Conservation (phyloP, 2,797 vertebrate species). For the Chiloscyllium punctatum region DNA sequence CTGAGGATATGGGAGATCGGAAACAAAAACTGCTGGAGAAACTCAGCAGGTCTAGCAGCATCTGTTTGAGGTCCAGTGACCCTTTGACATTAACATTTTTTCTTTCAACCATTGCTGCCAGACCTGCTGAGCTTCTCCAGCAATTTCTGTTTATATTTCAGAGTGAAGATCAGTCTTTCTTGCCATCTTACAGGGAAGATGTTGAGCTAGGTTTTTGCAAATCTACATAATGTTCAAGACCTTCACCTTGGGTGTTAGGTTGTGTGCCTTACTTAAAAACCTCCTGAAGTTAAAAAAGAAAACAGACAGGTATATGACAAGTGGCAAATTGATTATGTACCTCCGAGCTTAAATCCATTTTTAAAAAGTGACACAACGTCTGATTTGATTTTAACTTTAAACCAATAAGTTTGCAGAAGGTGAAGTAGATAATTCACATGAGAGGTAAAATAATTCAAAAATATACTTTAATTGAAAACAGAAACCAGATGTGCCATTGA, state of each 20-base stretch:
- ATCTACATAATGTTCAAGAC: background rate
- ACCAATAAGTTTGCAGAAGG: background rate
- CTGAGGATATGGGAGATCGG: too few relatives aligned
- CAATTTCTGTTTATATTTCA: background rate
- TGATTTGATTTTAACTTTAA: background rate
- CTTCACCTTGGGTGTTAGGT: background rate
- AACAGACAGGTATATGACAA: background rate
- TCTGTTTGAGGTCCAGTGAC: too few relatives aligned
- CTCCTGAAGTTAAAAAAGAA: background rate
- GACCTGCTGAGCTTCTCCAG: too few relatives aligned
- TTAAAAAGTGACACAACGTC: background rate
- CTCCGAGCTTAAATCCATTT: background rate
- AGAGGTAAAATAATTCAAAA: background rate
- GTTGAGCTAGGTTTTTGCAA: background rate
- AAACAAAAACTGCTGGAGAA: background rate
- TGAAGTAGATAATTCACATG: background rate
- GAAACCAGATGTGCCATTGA: constrained; percentile 28
- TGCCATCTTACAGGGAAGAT: background rate
- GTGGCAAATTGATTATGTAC: background rate
- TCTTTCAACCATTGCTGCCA: too few relatives aligned
- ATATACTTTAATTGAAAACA: constrained; percentile 17
- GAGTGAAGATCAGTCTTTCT: background rate
- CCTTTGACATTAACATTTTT: too few relatives aligned
- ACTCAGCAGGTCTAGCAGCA: too few relatives aligned
- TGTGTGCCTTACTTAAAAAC: background rate